Conservation (phyloP, 2,888 invertebrate genomes). For the Caenorhabditis wallacei region DNA sequence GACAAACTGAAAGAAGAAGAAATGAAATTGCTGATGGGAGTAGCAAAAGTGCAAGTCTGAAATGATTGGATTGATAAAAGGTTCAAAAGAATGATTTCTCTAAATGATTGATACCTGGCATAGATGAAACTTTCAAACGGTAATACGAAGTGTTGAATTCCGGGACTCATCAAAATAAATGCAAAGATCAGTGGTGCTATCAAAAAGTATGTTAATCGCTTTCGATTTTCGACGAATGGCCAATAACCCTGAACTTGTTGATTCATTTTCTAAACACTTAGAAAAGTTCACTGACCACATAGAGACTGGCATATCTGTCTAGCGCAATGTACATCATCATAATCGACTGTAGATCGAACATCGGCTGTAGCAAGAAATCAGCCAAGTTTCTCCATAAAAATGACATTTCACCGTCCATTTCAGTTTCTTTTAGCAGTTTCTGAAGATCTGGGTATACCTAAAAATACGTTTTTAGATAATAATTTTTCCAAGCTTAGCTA, state of each 20-base stretch:
- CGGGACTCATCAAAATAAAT: slow-evolving; percentile 47
- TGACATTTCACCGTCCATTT: slow-evolving; percentile 39
- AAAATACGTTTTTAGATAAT: slow-evolving; percentile 19
- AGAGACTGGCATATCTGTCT: slow-evolving; percentile 65
- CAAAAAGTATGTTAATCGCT: slow-evolving; percentile 41
- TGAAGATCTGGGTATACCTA: slow-evolving; percentile 45
- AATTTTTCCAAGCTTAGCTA: background rate
- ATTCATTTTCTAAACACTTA: slow-evolving; percentile 4
- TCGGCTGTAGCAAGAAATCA: slow-evolving; percentile 58
- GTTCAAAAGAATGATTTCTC: background rate
- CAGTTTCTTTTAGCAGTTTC: slow-evolving; percentile 45
- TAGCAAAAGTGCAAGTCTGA: slow-evolving; percentile 60
- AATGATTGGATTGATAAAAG: slow-evolving; percentile 24
- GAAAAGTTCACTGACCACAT: slow-evolving; percentile 37
- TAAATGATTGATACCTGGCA: slow-evolving; percentile 37
- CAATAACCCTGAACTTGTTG: slow-evolving; percentile 58
- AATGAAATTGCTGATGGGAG: slow-evolving; percentile 55
- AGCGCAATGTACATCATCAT: slow-evolving; percentile 61
- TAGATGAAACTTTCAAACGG: slow-evolving; percentile 64
- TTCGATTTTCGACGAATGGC: slow-evolving; percentile 60
- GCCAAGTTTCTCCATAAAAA: slow-evolving; percentile 53
- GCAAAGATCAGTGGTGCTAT: slow-evolving; percentile 52
- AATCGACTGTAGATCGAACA: slow-evolving; percentile 59
- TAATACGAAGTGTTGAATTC: slow-evolving; percentile 38
- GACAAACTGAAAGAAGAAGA: slow-evolving; percentile 58